Evolutionary conservation across 1,140 invertebrate genomes (phyloP), one percentile per base, ranked within the genome.

Genomic region (Scaptomyza montana): DNA sequence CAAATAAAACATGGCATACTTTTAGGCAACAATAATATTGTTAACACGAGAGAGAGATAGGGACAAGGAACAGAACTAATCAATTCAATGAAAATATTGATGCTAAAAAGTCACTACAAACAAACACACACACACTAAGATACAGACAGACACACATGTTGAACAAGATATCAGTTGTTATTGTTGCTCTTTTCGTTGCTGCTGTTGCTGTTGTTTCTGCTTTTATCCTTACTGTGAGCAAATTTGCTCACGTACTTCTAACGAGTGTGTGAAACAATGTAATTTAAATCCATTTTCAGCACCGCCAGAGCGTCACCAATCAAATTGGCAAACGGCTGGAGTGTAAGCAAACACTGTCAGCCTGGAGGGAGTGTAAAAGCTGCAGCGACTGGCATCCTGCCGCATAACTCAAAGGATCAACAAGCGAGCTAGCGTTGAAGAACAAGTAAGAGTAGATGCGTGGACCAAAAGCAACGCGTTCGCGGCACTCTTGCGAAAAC

Each of bases 241-340:
- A 72, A 73, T 67, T 74, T 74, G 61, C 74, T 56, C 69, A 56
- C 65, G 57, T 72, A 51, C 59, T 65, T 25, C 60, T 64, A 45
- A 59, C 70, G 61, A 67, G 64, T 79, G 69, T 72, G 72, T 66
- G 73, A 69, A 80, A 84, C 84, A 87, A 84, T 87, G 84, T 87
- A 87, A 87, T 87, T 87, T 87, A 87, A 87, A 87, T 87, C 84
- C 84, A 87, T 87, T 89, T 87, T 84, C 84, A 77, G 78, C 85
- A 87, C 62, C 3, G 68, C 62, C 54, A 65, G 56, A 47, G 16
- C 82, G 82, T 87, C 82, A 87, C 84, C 82, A 87, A 87, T 87
- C 82, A 87, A 87, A 87, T 84, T 84, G 84, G 84, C 79, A 89
- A 89, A 89, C 81, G 78, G 78, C 80, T 84, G 59, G 67, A 76